phyloP scores from a whole-genome alignment of 2,888 invertebrate genomes.

The Halictus quadricinctus region DNA sequence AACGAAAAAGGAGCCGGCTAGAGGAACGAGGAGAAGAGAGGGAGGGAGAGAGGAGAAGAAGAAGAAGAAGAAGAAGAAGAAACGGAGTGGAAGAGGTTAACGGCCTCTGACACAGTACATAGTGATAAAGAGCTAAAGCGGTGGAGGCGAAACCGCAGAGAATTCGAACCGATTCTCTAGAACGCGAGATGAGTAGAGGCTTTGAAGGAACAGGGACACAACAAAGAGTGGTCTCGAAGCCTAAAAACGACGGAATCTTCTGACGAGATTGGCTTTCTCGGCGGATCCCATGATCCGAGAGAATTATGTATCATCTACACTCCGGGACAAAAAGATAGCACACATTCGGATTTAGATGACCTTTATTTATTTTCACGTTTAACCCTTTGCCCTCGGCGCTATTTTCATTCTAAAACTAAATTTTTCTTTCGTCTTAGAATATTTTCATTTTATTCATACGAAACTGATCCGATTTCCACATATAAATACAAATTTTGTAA shows the following conservation, averaged over 20 bases:
- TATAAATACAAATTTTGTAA: too few species aligned
- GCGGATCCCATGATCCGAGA: background rate
- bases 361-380: too few species aligned
- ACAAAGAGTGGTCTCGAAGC: background rate
- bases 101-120: constrained; percentile 62
- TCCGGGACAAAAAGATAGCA: too few species aligned
- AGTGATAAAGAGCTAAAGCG: constrained; percentile 66
- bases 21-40: constrained; percentile 27
- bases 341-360: too few species aligned
- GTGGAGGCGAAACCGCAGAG: constrained; percentile 63
- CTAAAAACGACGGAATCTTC: background rate
- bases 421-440: too few species aligned
- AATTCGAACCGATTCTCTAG: constrained; percentile 53
- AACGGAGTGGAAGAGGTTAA: constrained; percentile 63
- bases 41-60: constrained; percentile 14
- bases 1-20: constrained; percentile 48
- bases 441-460: too few species aligned
- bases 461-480: too few species aligned
- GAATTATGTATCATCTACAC: background rate
- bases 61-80: constrained; percentile 59
- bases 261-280: background rate
- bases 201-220: constrained; percentile 3
- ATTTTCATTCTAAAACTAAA: too few species aligned
- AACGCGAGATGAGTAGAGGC: constrained; percentile 34
- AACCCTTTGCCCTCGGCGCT: too few species aligned